Evolutionary conservation across 2,113 vertebrate species (phyloP), one percentile per base, ranked within the genome.

Genomic region (Siphamia tubifer): DNA sequence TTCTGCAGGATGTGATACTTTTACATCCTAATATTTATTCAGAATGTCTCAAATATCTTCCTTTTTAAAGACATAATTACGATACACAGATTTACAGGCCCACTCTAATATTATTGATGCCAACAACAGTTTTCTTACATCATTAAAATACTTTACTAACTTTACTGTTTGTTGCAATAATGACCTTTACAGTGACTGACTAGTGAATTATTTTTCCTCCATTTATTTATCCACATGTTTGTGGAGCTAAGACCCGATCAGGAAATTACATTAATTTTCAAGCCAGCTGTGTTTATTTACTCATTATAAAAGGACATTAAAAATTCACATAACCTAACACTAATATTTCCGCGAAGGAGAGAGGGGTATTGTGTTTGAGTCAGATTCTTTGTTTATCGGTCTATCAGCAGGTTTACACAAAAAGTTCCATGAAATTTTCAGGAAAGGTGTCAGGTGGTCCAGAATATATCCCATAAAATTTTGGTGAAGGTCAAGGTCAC

Each of bases 1-100:
- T 28, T 74, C 12, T 31, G 21, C 77, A 78, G 52, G 55, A 64
- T 67, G 25, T 40, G 31, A 3, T 47, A 40, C 40, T 30, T 1
- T 31, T 20, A 15, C 3, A 19, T 0, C 0, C 4, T 1, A 27
- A 40, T 11, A 28, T 58, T 36, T 25, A 65, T 34, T 28, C 9
- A 48, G 20, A 32, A 45, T 15, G 15, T 17, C 19, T 15, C 39
- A 49, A 63, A 35, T 11, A 67, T 5, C 11, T 11, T 34, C 9
- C 7, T 9, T 5, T 2, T 5, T 2, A 1, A 0, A 7, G 23
- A 32, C 32, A 60, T 44, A 38, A 13, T 15, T 5, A 56, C 15
- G 35, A 3, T 12, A 13, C 8, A 31, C 25, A 61, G 24, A 48
- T 45, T 4, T 39, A 20, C 4, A 45, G 8, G 16, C 31, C 2